phyloP scores from a whole-genome alignment of 2,797 vertebrate genomes.

The Danio kyathit region DNA sequence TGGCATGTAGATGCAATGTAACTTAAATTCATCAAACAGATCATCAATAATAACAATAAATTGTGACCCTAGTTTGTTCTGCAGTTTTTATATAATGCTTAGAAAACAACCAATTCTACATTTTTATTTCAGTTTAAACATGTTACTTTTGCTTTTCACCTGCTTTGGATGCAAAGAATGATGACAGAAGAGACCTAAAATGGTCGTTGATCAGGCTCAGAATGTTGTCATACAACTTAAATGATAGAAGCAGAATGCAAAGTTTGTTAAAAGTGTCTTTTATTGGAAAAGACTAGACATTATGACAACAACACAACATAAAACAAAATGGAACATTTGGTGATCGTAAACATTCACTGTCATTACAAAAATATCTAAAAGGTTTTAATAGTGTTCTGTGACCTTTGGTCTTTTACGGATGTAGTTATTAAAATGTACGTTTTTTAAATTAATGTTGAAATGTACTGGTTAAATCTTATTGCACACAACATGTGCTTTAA shows the following conservation, averaged over 20 bases:
- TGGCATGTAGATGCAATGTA: too few relatives aligned
- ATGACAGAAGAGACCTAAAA: not conserved
- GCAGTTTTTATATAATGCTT: not conserved
- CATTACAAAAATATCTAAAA: slow-evolving; percentile 17
- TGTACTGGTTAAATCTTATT: not conserved
- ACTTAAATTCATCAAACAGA: too few relatives aligned
- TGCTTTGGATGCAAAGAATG: not conserved
- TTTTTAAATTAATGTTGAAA: slow-evolving; percentile 36
- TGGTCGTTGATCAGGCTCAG: not conserved
- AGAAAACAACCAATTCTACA: not conserved
- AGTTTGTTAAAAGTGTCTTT: slow-evolving; percentile 27
- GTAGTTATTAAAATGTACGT: not conserved
- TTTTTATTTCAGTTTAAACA: not conserved
- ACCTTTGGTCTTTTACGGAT: not conserved
- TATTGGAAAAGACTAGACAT: slow-evolving; percentile 48
- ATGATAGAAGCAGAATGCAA: not conserved
- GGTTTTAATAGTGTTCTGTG: slow-evolving; percentile 7
- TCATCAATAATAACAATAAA: too few relatives aligned
- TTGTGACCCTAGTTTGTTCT: not conserved
- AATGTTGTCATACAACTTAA: not conserved
- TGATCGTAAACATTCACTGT: slow-evolving; percentile 4
- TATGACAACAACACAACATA: slow-evolving; percentile 54
- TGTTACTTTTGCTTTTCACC: not conserved
- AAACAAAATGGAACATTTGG: slow-evolving; percentile 37
- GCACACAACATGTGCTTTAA: not conserved